Evolutionary conservation across 1,140 invertebrate species (phyloP).

Genomic region (Drosophila mayri): DNA sequence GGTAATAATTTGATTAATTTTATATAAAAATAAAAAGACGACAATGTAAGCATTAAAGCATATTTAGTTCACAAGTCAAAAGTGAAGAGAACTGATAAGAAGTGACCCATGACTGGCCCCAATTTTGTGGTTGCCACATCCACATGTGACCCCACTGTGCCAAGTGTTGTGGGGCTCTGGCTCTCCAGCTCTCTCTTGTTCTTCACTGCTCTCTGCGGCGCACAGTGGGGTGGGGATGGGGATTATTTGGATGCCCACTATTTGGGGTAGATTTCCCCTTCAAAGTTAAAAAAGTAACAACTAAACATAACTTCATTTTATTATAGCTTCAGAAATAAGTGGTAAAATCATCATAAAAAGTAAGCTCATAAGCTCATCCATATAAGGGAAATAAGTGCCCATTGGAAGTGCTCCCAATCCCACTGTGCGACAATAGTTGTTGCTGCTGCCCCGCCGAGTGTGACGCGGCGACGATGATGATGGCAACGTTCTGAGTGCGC

Average conservation of each 20-base stretch:
- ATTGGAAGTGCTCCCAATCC: rapidly evolving
- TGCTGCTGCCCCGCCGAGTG: constrained; percentile 12
- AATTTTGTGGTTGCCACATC: constrained; percentile 1
- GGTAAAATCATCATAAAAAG: too few species aligned
- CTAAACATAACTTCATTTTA: too few species aligned
- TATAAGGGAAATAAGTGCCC: not conserved
- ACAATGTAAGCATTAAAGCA: not conserved
- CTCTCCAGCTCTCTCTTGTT: constrained; percentile 4
- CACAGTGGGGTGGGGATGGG: not conserved
- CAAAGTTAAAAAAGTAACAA: too few species aligned
- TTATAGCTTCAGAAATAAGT: too few species aligned
- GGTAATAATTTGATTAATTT: not conserved
- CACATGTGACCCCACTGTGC: constrained; percentile 20
- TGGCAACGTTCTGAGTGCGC: constrained; percentile 46
- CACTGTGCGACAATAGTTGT: constrained; percentile 7
- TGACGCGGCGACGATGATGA: constrained; percentile 8
- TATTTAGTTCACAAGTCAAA: not conserved
- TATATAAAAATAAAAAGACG: not conserved
- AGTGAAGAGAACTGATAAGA: not conserved
- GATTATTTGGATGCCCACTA: too few species aligned
- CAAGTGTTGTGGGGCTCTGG: constrained; percentile 22
- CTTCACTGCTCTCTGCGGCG: constrained; percentile 6
- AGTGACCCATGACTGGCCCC: constrained; percentile 3
- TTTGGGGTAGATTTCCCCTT: too few species aligned
- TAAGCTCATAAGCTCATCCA: too few species aligned